Base-by-base conservation (phyloP, 2,888 invertebrate genomes). In the Andrena marginata region DNA sequence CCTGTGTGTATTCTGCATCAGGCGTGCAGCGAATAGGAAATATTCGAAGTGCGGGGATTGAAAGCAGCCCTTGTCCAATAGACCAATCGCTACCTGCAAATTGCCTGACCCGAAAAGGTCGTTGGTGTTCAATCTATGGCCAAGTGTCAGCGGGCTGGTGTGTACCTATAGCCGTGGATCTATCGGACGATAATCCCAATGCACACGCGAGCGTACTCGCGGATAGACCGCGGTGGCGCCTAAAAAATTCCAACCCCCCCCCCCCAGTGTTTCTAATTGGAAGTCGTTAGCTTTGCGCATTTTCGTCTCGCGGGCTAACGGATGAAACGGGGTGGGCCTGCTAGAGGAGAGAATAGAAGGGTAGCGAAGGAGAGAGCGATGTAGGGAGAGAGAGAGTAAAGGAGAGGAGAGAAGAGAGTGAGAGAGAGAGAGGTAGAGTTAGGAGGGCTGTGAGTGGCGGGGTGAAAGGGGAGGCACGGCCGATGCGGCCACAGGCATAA, bases 201-300 rank as follows among this genome's bases (percentile, higher is more conserved):
- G 26, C 31, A 20, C 62, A 35, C 51, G 68, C 42, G 20, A 26
- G 20, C 77, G 82, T 76, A 79, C 80, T 82, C 48, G 51, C 7
- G 42, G 64, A 1, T 49, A 51, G 69, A 48, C 84, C 71, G 72
- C 13, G 65, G 74, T 56, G 68, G 77, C 77, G 85, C 74, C 85
- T 84, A 86, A 86, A 87, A 89, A 91, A 89, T 86, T 88, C 85
- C 81, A 85, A 94, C 95, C 95, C n/a, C n/a, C n/a, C n/a, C n/a
- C n/a, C n/a, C 94, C 94, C 94, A 60, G 68, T 83, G 94, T 94
- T 95, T 95, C 95, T 95, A 95, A 95, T 95, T 95, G 95, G 94
- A 94, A 94, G 94, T 95, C 95, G 95, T 95, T 95, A 95, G 92
- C 95, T 95, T 95, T 95, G 95, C 95, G 95, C 95, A 95, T 95